These are phyloP conservation scores for Sebastes nivosus DNA, from an alignment of 2,797 vertebrate genomes.

Conservation along the genomic window DNA sequence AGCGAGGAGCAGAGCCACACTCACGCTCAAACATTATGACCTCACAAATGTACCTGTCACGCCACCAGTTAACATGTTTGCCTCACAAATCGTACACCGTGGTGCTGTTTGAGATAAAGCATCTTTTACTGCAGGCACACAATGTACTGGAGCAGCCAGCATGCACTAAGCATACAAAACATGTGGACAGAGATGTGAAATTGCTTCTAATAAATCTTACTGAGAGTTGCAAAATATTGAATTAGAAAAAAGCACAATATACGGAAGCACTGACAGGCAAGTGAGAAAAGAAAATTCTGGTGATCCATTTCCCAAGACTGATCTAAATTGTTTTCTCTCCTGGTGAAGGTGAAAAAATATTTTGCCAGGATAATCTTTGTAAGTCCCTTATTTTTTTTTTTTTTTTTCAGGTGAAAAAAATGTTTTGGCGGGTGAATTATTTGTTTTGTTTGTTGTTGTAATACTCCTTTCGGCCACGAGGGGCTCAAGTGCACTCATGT, in stretches of 20 bases:
- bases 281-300: not conserved
- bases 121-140: not conserved
- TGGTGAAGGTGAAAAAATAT: not conserved
- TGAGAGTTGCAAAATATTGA: not conserved
- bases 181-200: not conserved
- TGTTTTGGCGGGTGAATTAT: no score
- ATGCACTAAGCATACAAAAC: not conserved
- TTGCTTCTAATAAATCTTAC: not conserved
- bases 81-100: not conserved
- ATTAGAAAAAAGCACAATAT: not conserved
- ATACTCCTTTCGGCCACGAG: not conserved
- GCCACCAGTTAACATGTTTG: not conserved
- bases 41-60: not conserved
- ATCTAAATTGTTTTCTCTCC: not conserved
- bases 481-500: not conserved
- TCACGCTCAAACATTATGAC: not conserved
- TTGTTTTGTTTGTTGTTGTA: not conserved
- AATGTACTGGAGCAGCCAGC: not conserved
- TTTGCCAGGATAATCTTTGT: not conserved
- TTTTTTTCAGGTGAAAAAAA: not conserved
- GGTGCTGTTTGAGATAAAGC: not conserved
- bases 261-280: not conserved
- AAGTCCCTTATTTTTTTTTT: not conserved
- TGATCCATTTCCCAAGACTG: not conserved
- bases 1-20: not conserved